phyloP scores from a whole-genome alignment of 2,888 invertebrate genomes.

The Limnephilus marmoratus region DNA sequence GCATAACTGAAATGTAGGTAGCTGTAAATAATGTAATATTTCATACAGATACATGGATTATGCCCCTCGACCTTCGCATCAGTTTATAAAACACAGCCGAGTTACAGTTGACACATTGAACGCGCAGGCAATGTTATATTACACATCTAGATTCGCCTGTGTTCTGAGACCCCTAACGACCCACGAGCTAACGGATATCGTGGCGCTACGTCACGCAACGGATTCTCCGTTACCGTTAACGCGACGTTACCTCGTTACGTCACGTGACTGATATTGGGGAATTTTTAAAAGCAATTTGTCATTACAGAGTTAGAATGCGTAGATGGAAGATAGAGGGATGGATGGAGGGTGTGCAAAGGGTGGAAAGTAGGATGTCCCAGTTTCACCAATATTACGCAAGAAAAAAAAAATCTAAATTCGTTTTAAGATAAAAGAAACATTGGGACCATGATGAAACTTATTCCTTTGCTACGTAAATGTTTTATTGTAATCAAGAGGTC shows the following conservation, averaged over 20 bases:
- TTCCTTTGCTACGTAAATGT: too few species aligned
- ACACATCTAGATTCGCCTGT: neutral
- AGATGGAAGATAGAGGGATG: neutral
- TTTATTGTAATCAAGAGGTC: too few species aligned
- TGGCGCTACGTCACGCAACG: neutral
- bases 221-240: neutral
- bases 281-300: constrained; percentile 2
- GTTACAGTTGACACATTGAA: neutral
- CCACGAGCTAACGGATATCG: neutral
- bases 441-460: neutral
- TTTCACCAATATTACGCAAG: neutral
- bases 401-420: neutral
- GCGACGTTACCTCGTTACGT: neutral
- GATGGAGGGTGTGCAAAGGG: neutral
- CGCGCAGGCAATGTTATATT: neutral
- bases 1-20: too few species aligned
- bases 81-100: neutral
- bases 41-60: neutral
- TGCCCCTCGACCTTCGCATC: neutral
- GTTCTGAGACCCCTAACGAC: neutral
- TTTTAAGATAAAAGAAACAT: neutral
- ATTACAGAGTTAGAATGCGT: neutral
- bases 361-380: neutral
- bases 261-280: neutral
- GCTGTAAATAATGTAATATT: neutral